A percentile compares a stretch with the other conserved stretches of the same genome.
Conservation (phyloP, 2,888 invertebrate genomes). For the Litoditis marina region DNA sequence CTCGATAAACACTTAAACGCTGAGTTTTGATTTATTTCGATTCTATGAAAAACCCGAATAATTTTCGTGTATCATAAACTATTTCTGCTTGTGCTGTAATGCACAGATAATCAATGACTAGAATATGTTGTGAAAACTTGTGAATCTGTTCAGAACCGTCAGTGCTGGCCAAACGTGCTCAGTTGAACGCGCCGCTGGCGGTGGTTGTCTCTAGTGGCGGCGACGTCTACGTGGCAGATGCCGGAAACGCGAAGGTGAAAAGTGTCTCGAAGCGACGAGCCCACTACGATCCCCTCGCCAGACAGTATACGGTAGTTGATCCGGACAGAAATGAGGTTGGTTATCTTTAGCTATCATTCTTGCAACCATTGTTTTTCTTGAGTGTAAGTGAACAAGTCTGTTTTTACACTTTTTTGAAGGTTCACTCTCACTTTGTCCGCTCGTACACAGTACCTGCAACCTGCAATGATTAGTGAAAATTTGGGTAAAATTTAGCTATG, state of each 20-base stretch:
- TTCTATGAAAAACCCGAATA: no score
- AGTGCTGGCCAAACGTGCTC: constrained; percentile 18
- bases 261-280: constrained; percentile 72
- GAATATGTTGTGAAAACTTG: neutral
- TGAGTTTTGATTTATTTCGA: no score
- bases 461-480: no score
- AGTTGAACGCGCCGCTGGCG: constrained; percentile 64
- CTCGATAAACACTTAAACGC: no score
- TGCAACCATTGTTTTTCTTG: neutral
- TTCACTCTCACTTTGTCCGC: no score
- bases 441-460: no score
- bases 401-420: no score
- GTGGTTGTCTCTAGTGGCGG: constrained; percentile 91
- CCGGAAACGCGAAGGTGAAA: constrained; percentile 32
- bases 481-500: neutral
- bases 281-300: constrained; percentile 58
- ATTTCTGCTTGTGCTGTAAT: no score
- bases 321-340: constrained; percentile 83
- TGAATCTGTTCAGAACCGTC: neutral
- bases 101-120: constrained; percentile 54
- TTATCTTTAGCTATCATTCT: no score
- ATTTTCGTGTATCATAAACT: no score
- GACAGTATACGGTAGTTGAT: constrained; percentile 87
- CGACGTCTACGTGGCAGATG: constrained; percentile 91
- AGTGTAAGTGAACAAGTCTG: no score